Conservation (phyloP, 2,113 vertebrate genomes). For the Sphyrna mokarran region DNA sequence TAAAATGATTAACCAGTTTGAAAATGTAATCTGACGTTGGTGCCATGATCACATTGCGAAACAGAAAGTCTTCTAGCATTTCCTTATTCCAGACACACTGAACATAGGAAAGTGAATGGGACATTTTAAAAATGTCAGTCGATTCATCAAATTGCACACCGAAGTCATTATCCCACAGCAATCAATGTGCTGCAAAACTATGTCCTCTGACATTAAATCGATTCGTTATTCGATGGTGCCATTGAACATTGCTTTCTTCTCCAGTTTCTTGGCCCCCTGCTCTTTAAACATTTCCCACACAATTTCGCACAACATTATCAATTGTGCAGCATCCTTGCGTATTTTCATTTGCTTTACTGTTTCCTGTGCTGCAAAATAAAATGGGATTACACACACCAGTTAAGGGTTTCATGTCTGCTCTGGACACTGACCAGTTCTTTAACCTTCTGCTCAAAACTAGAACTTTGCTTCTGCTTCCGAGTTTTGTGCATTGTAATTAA, state of each 20-base stretch:
- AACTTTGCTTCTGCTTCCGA: background rate
- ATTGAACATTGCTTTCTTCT: background rate
- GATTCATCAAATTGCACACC: too few relatives aligned
- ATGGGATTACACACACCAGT: background rate
- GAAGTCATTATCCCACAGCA: too few relatives aligned
- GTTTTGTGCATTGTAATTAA: background rate
- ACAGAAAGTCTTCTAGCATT: too few relatives aligned
- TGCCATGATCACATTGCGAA: too few relatives aligned
- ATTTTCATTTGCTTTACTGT: background rate
- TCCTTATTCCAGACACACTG: too few relatives aligned
- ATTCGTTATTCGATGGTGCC: background rate
- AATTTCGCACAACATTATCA: background rate
- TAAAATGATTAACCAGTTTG: too few relatives aligned
- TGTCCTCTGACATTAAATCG: background rate
- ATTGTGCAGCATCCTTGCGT: background rate
- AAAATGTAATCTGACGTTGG: too few relatives aligned
- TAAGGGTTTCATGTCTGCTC: background rate
- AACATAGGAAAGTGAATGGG: too few relatives aligned
- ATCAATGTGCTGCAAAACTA: background rate
- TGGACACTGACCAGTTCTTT: background rate
- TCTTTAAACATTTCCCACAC: background rate
- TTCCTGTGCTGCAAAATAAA: background rate
- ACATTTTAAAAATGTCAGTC: too few relatives aligned
- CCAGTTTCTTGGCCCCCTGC: too few relatives aligned
- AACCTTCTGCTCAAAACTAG: background rate